These are phyloP conservation scores for Phallusia fumigata DNA, from an alignment of 23 tunicate genomes.

Conservation along the genomic window DNA sequence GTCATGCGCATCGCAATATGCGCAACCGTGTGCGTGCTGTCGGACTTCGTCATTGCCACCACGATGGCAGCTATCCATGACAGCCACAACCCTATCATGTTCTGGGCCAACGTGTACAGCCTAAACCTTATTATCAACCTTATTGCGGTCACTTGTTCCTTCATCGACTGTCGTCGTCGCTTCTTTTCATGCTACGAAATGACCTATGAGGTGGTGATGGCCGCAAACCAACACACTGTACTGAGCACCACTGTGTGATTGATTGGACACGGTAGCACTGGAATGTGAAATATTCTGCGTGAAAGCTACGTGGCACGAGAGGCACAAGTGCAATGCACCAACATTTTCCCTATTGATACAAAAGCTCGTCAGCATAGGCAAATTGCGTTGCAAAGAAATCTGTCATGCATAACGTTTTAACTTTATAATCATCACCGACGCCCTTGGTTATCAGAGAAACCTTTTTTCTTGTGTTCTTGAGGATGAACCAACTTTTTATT, in stretches of 20 bases:
- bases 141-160: slow-evolving; percentile 12
- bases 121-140: slow-evolving; percentile 9
- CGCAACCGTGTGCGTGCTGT: slow-evolving; percentile 6
- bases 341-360: too few species aligned
- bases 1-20: slow-evolving; percentile 9
- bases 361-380: too few species aligned
- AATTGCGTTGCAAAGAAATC: too few species aligned
- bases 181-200: slow-evolving; percentile 1
- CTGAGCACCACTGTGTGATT: slow-evolving; percentile 3
- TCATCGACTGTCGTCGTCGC: slow-evolving; percentile 8
- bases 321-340: too few species aligned
- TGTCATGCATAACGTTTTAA: too few species aligned
- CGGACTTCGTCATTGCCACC: slow-evolving; percentile 3
- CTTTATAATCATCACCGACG: too few species aligned
- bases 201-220: slow-evolving; percentile 2
- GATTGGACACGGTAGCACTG: too few species aligned
- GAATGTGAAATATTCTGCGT: too few species aligned
- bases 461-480: too few species aligned
- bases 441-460: too few species aligned
- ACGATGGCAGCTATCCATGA: slow-evolving; percentile 13
- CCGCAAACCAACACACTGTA: neutral
- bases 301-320: too few species aligned
- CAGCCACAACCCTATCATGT: slow-evolving; percentile 11
- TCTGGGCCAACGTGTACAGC: slow-evolving; percentile 16
- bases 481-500: too few species aligned